phyloP scores from a whole-genome alignment of 2,888 invertebrate genomes.

The Macrosiphum euphorbiae region DNA sequence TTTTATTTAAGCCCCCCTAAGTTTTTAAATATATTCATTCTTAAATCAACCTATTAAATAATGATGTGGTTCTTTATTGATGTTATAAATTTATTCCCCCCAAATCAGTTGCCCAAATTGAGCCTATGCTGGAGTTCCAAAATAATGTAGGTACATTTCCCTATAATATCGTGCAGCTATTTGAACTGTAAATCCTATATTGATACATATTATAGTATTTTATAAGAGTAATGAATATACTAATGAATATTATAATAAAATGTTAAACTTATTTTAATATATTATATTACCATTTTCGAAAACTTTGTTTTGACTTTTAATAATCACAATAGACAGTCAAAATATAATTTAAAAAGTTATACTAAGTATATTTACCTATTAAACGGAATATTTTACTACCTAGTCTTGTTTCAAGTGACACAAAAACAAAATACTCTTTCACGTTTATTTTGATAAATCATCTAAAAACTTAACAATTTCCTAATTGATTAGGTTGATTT shows the following conservation, averaged over 20 bases:
- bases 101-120: no score
- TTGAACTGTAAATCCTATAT: no score
- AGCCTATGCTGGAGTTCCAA: no score
- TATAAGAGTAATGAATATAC: no score
- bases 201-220: no score
- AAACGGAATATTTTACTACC: background rate
- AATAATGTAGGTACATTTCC: background rate
- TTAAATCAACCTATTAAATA: no score
- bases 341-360: background rate
- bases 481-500: conserved; percentile 32
- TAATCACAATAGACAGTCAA: background rate
- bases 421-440: background rate
- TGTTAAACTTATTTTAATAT: background rate
- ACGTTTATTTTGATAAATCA: conserved; percentile 1
- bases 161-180: no score
- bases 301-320: background rate
- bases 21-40: no score
- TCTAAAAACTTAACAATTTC: conserved; percentile 43
- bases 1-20: no score
- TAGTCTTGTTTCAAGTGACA: background rate
- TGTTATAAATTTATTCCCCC: no score
- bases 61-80: no score
- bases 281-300: background rate
- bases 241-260: background rate
- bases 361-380: background rate